phyloP scores from a whole-genome alignment of 2,797 vertebrate genomes.

The Hoplostethus atlanticus region DNA sequence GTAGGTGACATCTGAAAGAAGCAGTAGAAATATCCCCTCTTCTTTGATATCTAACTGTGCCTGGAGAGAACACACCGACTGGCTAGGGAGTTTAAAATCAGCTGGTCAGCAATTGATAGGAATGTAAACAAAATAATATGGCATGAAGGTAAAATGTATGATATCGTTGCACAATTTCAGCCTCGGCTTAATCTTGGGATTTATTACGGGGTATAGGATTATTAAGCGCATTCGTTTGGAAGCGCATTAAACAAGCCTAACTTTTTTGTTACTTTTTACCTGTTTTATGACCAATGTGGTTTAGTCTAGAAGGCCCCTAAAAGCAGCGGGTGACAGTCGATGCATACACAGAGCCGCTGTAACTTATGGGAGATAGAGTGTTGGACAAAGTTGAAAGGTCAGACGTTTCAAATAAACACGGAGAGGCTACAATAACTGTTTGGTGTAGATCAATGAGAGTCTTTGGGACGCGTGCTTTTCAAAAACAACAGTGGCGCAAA shows the following conservation, averaged over 20 bases:
- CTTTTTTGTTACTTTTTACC: conserved; percentile 79
- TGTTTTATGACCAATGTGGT: conserved; percentile 85
- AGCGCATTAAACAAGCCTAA: conserved; percentile 72
- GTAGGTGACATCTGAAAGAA: conserved; percentile 42
- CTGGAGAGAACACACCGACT: background rate
- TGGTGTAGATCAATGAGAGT: conserved; percentile 23
- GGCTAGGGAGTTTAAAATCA: background rate
- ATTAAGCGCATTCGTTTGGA: conserved; percentile 74
- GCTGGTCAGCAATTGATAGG: conserved; percentile 10
- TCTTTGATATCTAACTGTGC: conserved; percentile 11
- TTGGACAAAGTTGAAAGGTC: conserved; percentile 78
- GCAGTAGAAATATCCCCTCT: conserved; percentile 17
- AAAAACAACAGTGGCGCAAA: background rate
- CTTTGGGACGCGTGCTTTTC: background rate
- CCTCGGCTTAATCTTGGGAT: conserved; percentile 48
- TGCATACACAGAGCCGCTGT: conserved; percentile 79
- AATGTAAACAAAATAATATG: conserved; percentile 51
- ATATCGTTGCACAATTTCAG: conserved; percentile 17
- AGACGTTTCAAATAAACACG: conserved; percentile 80
- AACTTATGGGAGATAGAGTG: conserved; percentile 78
- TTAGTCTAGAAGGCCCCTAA: conserved; percentile 86
- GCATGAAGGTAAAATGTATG: conserved; percentile 16
- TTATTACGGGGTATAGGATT: conserved; percentile 65
- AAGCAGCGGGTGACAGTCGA: conserved; percentile 82
- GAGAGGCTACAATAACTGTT: conserved; percentile 60